A percentile compares a stretch with the other conserved stretches of the same genome.
These are phyloP conservation scores for Rhynchonycteris naso DNA, from an alignment of 2,797 vertebrate species.

Conservation along the genomic window DNA sequence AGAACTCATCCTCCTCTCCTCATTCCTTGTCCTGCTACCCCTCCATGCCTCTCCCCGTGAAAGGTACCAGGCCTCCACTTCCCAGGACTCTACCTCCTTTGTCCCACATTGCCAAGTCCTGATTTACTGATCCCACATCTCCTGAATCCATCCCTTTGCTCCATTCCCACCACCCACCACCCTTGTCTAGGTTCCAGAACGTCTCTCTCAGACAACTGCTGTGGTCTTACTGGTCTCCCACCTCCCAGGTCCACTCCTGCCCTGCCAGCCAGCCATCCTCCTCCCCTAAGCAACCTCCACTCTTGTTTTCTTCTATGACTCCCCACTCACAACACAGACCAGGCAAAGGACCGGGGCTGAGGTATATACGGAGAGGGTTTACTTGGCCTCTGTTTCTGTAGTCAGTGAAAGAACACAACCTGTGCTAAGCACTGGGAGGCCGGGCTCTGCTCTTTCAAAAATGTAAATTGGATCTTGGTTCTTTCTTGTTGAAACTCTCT, in stretches of 20 bases:
- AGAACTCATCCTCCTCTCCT: not conserved
- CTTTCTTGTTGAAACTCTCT: not conserved
- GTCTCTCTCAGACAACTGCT: not conserved
- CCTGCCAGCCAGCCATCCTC: not conserved
- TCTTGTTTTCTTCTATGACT: not conserved
- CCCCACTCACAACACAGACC: not conserved
- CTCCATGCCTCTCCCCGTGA: not conserved
- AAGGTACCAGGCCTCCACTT: not conserved
- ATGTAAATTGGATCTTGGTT: not conserved
- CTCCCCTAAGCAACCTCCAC: not conserved
- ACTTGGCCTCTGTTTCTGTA: no score
- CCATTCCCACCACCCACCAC: no score
- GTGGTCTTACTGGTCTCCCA: not conserved
- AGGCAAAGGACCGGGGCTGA: no score
- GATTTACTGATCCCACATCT: not conserved
- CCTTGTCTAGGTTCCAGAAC: not conserved
- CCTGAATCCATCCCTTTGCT: not conserved
- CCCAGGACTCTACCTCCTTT: not conserved
- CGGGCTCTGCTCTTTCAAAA: not conserved
- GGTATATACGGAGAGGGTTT: no score
- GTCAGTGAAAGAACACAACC: no score
- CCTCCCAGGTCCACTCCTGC: not conserved
- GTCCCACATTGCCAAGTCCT: not conserved
- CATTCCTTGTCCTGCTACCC: not conserved
- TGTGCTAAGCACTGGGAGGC: not conserved